Base-by-base conservation (phyloP, 53 echinoderm and acorn worm genomes). In the Luidia sarsii region DNA sequence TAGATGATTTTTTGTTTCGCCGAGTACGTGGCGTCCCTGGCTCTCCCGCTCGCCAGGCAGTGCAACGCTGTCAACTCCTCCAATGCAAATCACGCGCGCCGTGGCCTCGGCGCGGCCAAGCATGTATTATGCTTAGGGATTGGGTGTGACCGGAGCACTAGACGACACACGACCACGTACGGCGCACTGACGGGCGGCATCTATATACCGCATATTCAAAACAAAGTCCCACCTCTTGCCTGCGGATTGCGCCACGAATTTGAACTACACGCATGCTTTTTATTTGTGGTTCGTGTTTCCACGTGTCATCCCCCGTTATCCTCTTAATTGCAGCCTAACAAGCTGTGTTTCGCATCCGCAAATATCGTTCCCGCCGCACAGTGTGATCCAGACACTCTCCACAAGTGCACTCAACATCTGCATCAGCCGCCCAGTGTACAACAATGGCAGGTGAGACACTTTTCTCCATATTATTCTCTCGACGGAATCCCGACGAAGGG, bases 21-120 rank as follows among this genome's bases (percentile, higher is more conserved):
- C n/a, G n/a, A n/a, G n/a, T n/a, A 63, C 36, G 36, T 63, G 63
- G 36, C 29, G 20, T 35, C 19, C 63, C 19, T 36, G 29, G 18
- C 30, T 13, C 18, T 13, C 34, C 19, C 32, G 18, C 29, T 33
- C 11, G 1, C 19, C 19, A 35, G 32, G 37, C 36, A 3, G 37
- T 19, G 63, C 4, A 9, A 46, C 77, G 62, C 32, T 46, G 77
- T 61, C 43, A 59, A 77, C 77, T 57, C 60, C 10, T 45, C 48
- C 30, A 61, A 77, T 77, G 77, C 77, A 77, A 77, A 77, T 77
- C 77, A 77, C 77, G 77, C 77, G 77, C 77, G 77, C 77, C 59
- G 33, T 77, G 61, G 77, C 77, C 59, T 46, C 77, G 48, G 46
- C 77, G 77, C 77, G 46, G 20, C 32, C 28, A 77, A 45, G 77